Evolutionary conservation across 2,113 vertebrate species (phyloP).

Genomic region (Takifugu bimaculatus): DNA sequence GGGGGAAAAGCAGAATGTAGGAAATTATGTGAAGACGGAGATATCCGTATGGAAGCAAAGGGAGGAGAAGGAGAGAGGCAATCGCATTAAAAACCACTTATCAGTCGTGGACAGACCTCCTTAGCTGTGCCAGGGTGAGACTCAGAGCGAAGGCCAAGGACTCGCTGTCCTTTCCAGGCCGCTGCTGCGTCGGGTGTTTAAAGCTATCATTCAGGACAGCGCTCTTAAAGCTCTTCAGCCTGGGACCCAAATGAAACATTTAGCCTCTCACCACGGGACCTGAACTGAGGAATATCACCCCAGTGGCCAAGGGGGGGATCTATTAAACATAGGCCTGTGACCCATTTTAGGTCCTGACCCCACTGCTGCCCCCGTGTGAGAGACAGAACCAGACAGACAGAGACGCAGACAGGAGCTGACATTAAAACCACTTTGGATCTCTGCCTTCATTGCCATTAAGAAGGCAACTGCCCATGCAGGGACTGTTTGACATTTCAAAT

Average conservation of each 20-base stretch:
- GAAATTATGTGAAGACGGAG: conserved; percentile 12
- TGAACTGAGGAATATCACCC: conserved; percentile 43
- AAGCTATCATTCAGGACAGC: conserved; percentile 61
- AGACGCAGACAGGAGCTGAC: conserved; percentile 35
- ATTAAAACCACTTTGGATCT: conserved; percentile 44
- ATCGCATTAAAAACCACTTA: conserved; percentile 70
- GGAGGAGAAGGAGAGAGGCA: conserved; percentile 33
- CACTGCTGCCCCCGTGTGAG: conserved; percentile 19
- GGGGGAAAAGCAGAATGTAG: not conserved
- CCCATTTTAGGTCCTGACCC: conserved; percentile 63
- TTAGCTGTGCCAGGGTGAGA: conserved; percentile 53
- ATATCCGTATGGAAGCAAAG: conserved; percentile 15
- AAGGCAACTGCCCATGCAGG: conserved; percentile 25
- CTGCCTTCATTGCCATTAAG: conserved; percentile 37
- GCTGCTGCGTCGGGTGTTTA: conserved; percentile 34
- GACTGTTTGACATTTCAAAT: conserved; percentile 50
- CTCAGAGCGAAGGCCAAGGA: conserved; percentile 57
- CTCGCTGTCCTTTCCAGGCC: conserved; percentile 36
- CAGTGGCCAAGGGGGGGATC: conserved; percentile 47
- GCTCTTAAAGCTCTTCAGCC: conserved; percentile 59
- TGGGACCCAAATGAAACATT: conserved; percentile 63
- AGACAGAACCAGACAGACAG: conserved; percentile 12
- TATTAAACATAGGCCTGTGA: conserved; percentile 65
- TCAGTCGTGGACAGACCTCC: conserved; percentile 61
- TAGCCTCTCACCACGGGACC: conserved; percentile 55